A percentile compares a stretch with the other conserved stretches of the same genome.
phyloP scores from a whole-genome alignment of 2,797 vertebrate genomes.

The Microchirus variegatus region DNA sequence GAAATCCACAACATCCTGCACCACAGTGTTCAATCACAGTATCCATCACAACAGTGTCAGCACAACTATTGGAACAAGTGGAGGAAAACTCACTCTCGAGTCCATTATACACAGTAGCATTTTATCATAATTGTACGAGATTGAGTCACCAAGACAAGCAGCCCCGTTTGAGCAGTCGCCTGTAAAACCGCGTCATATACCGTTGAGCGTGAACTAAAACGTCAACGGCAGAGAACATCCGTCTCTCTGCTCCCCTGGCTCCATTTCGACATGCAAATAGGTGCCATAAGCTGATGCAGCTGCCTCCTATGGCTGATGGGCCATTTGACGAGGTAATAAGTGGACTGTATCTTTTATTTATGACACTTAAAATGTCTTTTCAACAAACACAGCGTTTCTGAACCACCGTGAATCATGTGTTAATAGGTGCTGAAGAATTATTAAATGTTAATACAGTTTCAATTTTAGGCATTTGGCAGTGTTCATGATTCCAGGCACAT shows the following conservation, averaged over 20 bases:
- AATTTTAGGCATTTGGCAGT: neutral
- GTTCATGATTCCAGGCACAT: neutral
- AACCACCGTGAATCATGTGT: neutral
- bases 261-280: slow-evolving; percentile 62
- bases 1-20: neutral
- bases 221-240: slow-evolving; percentile 36
- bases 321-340: slow-evolving; percentile 5
- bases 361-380: slow-evolving; percentile 3
- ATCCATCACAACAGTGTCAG: neutral
- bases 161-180: neutral
- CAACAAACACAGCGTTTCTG: neutral
- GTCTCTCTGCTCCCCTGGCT: slow-evolving; percentile 35
- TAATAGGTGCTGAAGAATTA: neutral
- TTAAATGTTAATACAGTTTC: neutral
- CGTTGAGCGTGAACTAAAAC: slow-evolving; percentile 30
- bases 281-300: slow-evolving; percentile 51
- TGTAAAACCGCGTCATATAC: slow-evolving; percentile 9
- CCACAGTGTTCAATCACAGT: neutral
- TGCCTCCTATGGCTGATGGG: slow-evolving; percentile 8
- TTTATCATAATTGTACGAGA: neutral
- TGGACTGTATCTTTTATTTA: neutral
- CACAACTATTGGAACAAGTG: neutral
- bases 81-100: neutral
- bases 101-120: neutral
- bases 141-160: neutral